Evolutionary conservation across 2,797 vertebrate genomes (phyloP), one percentile per base, ranked within the genome.

Genomic region (Gorsachius magnificus): DNA sequence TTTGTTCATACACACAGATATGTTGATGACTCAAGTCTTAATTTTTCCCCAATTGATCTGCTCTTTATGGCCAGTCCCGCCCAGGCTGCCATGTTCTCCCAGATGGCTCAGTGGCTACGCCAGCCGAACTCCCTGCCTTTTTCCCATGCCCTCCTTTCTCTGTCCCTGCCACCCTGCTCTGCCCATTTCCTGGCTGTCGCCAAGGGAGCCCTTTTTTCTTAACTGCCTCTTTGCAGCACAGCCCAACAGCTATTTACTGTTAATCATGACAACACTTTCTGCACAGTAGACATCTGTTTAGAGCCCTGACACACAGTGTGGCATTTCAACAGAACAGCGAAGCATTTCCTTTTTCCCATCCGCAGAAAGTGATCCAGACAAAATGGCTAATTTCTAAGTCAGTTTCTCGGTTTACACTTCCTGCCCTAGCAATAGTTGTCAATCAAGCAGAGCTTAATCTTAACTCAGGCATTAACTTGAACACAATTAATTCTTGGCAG

Each of bases 401-500:
- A 87, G 35, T 26, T 89, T 61, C 83, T 91, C 14, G 74, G 70
- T 63, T 95, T 45, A 17, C 51, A 72, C 53, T 92, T 89, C 61
- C 81, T 95, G 83, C 45, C 69, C 1, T 75, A 81, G 92, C 81
- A 86, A 89, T 33, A 81, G 81, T 41, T 95, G 91, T 96, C 94
- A 96, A 70, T 96, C 95, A 96, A 94, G 88, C 43, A 89, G 74
- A 77, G 87, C 61, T 93, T 93, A 89, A 82, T 87, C 89, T 94
- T 63, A 90, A 91, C 74, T 96, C 91, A 90, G 95, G 95, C 93
- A 83, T 95, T 97, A 95, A 97, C 96, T 94, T 94, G 95, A 97
- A 93, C 77, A 61, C 95, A 97, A 97, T 97, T 93, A 95, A 96
- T 94, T 87, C 88, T 88, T 97, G 95, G 94, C 96, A 96, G 82